Conservation (phyloP, 2,797 vertebrate genomes). For the Phyllotis vaccarum region DNA sequence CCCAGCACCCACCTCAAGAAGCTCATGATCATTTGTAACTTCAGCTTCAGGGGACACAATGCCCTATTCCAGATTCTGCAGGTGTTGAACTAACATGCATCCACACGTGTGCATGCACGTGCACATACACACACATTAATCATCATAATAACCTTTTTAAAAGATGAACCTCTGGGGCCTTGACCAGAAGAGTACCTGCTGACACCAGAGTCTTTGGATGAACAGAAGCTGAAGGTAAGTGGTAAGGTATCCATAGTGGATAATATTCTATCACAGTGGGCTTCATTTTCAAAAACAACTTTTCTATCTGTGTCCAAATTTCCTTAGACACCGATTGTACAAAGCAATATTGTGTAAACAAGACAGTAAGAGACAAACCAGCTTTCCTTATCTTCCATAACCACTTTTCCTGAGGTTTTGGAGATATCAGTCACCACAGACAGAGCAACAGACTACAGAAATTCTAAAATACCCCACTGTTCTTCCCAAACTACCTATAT, state of each 20-base stretch:
- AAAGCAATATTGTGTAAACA: background rate
- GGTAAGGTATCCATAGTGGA: too few species aligned
- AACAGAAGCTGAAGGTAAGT: background rate
- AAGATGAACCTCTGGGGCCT: background rate
- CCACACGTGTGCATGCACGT: too few species aligned
- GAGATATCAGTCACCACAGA: background rate
- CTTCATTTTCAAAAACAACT: background rate
- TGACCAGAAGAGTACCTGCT: background rate
- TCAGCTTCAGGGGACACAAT: background rate
- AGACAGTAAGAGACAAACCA: background rate
- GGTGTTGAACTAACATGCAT: background rate
- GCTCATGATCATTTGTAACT: background rate
- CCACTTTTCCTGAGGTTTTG: background rate
- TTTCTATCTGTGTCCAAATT: background rate
- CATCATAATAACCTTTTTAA: background rate
- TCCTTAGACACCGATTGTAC: background rate
- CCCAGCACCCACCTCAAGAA: background rate
- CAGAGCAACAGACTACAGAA: background rate
- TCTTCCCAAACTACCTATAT: constrained; percentile 22
- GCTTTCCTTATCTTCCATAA: background rate
- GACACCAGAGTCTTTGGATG: background rate
- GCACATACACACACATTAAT: background rate
- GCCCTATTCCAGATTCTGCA: background rate
- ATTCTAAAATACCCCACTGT: constrained; percentile 1
- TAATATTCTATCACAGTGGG: background rate